Percentiles rank a stretch among this genome's conserved stretches.
Conservation (phyloP, 2,888 invertebrate genomes). For the Venusia cambrica region DNA sequence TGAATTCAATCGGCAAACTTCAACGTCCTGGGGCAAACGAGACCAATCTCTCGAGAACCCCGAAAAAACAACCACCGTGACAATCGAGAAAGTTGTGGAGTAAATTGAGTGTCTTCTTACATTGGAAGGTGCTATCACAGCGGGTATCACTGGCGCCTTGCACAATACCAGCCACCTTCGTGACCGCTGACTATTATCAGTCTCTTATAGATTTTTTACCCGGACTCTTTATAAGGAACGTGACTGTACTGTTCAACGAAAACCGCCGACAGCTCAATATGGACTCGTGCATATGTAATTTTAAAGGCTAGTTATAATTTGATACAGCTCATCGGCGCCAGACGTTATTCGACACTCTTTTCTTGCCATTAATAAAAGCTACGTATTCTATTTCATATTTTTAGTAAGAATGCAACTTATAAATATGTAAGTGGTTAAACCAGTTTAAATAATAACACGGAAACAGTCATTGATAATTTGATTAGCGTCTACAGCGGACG, state of each 20-base stretch:
- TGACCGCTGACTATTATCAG: slow-evolving; percentile 72
- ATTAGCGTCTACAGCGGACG: slow-evolving; percentile 58
- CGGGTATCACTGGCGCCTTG: slow-evolving; percentile 71
- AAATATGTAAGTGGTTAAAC: slow-evolving; percentile 42
- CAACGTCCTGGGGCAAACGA: slow-evolving; percentile 49
- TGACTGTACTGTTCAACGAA: slow-evolving; percentile 62
- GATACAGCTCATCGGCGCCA: slow-evolving; percentile 25
- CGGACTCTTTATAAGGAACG: slow-evolving; percentile 56
- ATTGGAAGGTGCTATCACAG: slow-evolving; percentile 60
- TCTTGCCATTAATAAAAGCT: slow-evolving; percentile 26
- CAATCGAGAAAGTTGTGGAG: slow-evolving; percentile 22
- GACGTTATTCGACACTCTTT: slow-evolving; percentile 27
- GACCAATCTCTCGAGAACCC: slow-evolving; percentile 45
- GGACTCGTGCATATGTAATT: slow-evolving; percentile 56
- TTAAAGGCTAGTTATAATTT: slow-evolving; percentile 43
- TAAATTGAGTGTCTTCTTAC: slow-evolving; percentile 37
- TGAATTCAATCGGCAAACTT: slow-evolving; percentile 67
- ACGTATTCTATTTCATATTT: slow-evolving; percentile 25
- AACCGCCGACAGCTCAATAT: slow-evolving; percentile 60
- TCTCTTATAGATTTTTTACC: slow-evolving; percentile 64
- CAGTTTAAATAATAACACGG: slow-evolving; percentile 66
- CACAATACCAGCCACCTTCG: slow-evolving; percentile 61
- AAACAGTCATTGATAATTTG: slow-evolving; percentile 70
- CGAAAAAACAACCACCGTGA: slow-evolving; percentile 32
- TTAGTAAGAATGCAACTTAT: slow-evolving; percentile 21